Base-by-base conservation (phyloP, 2,888 invertebrate species). In the Psylliodes chrysocephalus region DNA sequence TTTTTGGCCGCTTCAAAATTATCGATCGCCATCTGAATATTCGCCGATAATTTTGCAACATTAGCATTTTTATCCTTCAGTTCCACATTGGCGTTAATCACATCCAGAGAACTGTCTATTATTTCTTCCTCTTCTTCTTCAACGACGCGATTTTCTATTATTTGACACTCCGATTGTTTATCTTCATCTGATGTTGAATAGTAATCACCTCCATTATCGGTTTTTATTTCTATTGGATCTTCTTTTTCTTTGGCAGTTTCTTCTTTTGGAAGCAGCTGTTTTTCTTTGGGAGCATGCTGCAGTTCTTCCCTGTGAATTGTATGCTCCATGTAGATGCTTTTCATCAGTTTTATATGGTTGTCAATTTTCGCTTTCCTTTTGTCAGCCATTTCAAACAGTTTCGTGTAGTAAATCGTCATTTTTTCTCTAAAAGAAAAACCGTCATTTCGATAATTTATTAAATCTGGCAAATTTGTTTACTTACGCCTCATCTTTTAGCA, bases 321-420 rank as follows among this genome's bases (percentile, higher is more conserved):
- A 7, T 51, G 51, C 7, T 73, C 70, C 7, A 74, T 63, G 17
- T 68, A 64, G 38, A 71, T 67, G 30, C 49, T 72, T 55, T 74
- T 76, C 8, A 76, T 54, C n/a, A 59, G 66, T 63, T 77, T 75
- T 2, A 78, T 74, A 46, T 79, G 75, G 28, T 71, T 74, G 52
- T 78, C 76, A 7, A 80, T 78, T 70, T 74, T 74, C 30, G 80
- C 65, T 78, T 79, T 74, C 63, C 86, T 85, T 69, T 84, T 86
- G 63, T 88, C 87, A 0, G 87, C 86, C 72, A 86, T 85, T 76
- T 85, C 85, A 33, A 86, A 87, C 40, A 90, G 76, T 73, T 88
- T 85, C n/a, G 87, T 84, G 72, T 90, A 90, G 76, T 89, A 89
- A 71, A 86, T 85, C 74, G 87, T 84, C 71, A 89, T 84, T 78